Evolutionary conservation across 2,888 invertebrate species (phyloP).

Genomic region (Agrotis puta): DNA sequence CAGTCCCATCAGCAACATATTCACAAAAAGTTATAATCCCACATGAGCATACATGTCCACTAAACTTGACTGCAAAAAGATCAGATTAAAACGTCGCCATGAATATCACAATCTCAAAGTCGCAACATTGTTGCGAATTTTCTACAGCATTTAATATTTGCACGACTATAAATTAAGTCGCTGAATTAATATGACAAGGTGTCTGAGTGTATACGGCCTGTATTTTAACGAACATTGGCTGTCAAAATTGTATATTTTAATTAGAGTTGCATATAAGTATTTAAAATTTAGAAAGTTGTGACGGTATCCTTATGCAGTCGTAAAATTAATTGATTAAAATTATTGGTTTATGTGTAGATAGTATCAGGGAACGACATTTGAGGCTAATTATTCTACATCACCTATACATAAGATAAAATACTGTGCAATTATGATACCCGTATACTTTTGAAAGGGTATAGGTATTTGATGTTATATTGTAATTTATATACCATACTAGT

Average conservation of each 20-base stretch:
- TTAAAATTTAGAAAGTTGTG: conserved; percentile 2
- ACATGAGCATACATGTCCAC: conserved; percentile 26
- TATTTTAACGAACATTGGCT: conserved; percentile 48
- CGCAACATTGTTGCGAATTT: conserved; percentile 77
- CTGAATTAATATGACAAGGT: conserved; percentile 79
- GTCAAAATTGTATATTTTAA: conserved; percentile 50
- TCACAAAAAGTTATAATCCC: no score
- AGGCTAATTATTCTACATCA: not conserved
- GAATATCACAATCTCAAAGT: conserved; percentile 79
- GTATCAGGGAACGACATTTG: not conserved
- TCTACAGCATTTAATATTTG: conserved; percentile 71
- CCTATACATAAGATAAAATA: not conserved
- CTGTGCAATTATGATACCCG: not conserved
- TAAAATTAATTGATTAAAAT: no score
- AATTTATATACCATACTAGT: not conserved
- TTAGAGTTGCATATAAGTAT: conserved; percentile 26
- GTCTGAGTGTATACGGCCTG: conserved; percentile 56
- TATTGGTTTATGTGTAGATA: not conserved
- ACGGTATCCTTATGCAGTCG: not conserved
- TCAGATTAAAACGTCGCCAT: conserved; percentile 76
- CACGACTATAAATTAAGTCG: conserved; percentile 76
- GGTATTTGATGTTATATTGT: not conserved
- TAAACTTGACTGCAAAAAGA: conserved; percentile 57
- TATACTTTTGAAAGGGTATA: not conserved
- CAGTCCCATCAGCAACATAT: not conserved